These are phyloP conservation scores for Lampris megalopsis DNA, from an alignment of 2,113 vertebrate species.

Conservation along the genomic window DNA sequence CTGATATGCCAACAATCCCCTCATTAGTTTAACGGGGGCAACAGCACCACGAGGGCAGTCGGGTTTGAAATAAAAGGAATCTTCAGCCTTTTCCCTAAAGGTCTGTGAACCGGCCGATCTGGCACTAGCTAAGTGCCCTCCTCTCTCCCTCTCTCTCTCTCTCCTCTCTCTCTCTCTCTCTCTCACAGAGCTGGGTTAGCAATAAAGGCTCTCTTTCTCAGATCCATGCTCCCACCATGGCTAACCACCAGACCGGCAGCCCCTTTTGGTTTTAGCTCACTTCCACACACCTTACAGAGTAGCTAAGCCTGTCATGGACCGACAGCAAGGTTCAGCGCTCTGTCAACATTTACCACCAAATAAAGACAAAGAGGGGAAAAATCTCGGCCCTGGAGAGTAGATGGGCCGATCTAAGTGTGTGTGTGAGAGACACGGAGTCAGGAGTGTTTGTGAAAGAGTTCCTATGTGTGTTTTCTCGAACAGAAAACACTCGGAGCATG, in stretches of 20 bases:
- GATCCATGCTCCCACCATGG: slow-evolving; percentile 70
- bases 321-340: slow-evolving; percentile 92
- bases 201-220: slow-evolving; percentile 53
- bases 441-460: slow-evolving; percentile 88
- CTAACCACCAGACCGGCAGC: slow-evolving; percentile 76
- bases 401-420: slow-evolving; percentile 51
- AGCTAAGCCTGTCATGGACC: slow-evolving; percentile 87
- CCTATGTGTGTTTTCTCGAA: slow-evolving; percentile 92
- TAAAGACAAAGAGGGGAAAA: slow-evolving; percentile 91
- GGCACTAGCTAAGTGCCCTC: slow-evolving; percentile 27
- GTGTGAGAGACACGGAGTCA: slow-evolving; percentile 27
- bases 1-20: slow-evolving; percentile 69
- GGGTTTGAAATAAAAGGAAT: slow-evolving; percentile 42
- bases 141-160: too few species aligned
- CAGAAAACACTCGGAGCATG: slow-evolving; percentile 91
- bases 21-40: slow-evolving; percentile 77
- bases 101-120: slow-evolving; percentile 41
- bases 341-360: slow-evolving; percentile 91
- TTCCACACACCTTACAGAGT: slow-evolving; percentile 82
- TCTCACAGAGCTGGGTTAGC: slow-evolving; percentile 36
- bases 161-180: not conserved
- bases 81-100: slow-evolving; percentile 71
- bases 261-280: slow-evolving; percentile 58
- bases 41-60: slow-evolving; percentile 21
- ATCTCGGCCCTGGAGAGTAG: slow-evolving; percentile 86